These are phyloP conservation scores for Brachionus asplanchnoidis DNA, from an alignment of 1,140 invertebrate species.

Conservation along the genomic window DNA sequence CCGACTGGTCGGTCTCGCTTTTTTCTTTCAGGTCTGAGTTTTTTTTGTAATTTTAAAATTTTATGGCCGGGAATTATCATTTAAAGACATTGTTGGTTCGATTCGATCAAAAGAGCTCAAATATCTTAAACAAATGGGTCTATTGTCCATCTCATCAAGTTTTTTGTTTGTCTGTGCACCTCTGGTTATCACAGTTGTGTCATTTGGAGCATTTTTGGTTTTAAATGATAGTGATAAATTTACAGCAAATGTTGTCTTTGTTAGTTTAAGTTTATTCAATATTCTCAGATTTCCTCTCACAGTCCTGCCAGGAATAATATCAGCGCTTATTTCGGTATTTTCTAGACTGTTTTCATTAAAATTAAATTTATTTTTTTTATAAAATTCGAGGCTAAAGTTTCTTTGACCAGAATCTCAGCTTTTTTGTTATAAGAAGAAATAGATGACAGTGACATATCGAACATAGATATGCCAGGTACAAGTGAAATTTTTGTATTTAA, in stretches of 20 bases:
- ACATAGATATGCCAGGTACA: background rate
- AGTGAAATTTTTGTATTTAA: background rate
- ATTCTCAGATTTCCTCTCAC: conserved; percentile 82
- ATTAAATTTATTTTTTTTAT: conserved; percentile 35
- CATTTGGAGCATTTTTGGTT: conserved; percentile 58
- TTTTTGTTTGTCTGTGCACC: conserved; percentile 93
- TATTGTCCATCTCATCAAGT: conserved; percentile 66
- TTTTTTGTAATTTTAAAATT: conserved; percentile 54
- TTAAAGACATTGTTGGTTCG: conserved; percentile 55
- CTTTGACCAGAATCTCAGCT: conserved; percentile 49
- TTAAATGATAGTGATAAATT: conserved; percentile 56
- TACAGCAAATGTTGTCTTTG: conserved; percentile 70
- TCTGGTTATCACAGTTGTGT: conserved; percentile 64
- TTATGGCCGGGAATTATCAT: conserved; percentile 57
- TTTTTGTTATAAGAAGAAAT: conserved; percentile 53
- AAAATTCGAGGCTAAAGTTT: conserved; percentile 50
- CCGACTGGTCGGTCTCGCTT: too few relatives aligned
- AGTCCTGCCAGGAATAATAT: conserved; percentile 61
- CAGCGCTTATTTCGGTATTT: conserved; percentile 60
- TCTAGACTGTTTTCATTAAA: background rate
- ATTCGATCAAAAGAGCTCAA: conserved; percentile 56
- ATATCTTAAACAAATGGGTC: conserved; percentile 57
- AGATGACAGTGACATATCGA: conserved; percentile 47
- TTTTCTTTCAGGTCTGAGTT: too few relatives aligned
- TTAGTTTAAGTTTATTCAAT: conserved; percentile 93